A percentile compares a stretch with the other conserved stretches of the same genome.
These are phyloP conservation scores for Proisotoma minuta DNA, from an alignment of 2,888 invertebrate genomes.

Conservation along the genomic window DNA sequence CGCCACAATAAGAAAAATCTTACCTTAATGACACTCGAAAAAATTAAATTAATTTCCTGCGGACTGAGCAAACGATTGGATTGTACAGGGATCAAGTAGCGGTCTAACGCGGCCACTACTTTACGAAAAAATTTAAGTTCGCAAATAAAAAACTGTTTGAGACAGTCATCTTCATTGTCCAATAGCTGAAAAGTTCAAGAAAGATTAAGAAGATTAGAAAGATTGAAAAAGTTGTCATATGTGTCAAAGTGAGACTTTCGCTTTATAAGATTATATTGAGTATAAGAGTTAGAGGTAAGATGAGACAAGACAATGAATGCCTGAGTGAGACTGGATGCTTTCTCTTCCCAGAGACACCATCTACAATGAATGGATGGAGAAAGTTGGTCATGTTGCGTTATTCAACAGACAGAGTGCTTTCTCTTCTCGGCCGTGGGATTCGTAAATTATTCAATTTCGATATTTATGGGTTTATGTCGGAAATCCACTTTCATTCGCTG, in stretches of 20 bases:
- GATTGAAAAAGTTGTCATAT: neutral
- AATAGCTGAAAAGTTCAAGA: conserved; percentile 34
- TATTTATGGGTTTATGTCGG: too few relatives aligned
- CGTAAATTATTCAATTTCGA: too few relatives aligned
- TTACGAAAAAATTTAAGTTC: conserved; percentile 46
- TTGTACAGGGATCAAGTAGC: conserved; percentile 45
- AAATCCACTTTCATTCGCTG: too few relatives aligned
- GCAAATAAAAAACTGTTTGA: conserved; percentile 44
- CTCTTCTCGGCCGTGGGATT: neutral
- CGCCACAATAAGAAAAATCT: neutral
- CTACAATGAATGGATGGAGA: neutral
- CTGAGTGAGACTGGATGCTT: neutral
- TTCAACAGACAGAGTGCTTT: too few relatives aligned
- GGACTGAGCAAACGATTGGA: conserved; percentile 44
- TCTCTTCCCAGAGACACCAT: too few relatives aligned
- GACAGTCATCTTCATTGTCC: conserved; percentile 45
- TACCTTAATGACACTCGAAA: conserved; percentile 46
- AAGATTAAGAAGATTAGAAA: neutral
- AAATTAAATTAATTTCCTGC: conserved; percentile 45
- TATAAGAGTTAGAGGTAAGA: neutral
- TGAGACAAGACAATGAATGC: neutral
- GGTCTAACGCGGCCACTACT: conserved; percentile 37
- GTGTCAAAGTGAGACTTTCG: too few relatives aligned
- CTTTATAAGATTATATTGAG: too few relatives aligned
- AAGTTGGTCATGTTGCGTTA: conserved; percentile 5